phyloP scores from a whole-genome alignment of 1,140 invertebrate genomes.

The Halotydeus destructor region DNA sequence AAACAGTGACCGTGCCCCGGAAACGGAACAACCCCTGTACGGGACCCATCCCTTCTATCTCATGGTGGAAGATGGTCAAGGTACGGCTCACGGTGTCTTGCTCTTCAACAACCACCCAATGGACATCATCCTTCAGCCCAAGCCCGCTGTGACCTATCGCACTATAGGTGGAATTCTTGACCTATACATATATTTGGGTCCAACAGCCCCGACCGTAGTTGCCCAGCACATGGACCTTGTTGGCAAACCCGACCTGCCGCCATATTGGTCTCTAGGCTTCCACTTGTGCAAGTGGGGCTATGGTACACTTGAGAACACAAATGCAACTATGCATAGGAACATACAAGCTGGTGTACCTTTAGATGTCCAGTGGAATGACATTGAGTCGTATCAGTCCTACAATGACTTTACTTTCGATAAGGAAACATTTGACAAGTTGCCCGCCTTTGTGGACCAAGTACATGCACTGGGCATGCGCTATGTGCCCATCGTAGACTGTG shows the following conservation, averaged over 20 bases:
- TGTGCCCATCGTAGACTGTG: constrained; percentile 22
- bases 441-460: constrained; percentile 24
- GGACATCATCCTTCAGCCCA: constrained; percentile 53
- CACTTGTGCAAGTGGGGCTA: constrained; percentile 44
- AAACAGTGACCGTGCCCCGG: neutral
- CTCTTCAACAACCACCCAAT: constrained; percentile 61
- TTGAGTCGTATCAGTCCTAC: constrained; percentile 26
- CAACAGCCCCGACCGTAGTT: constrained; percentile 35
- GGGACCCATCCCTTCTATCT: constrained; percentile 18
- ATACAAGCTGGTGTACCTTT: constrained; percentile 24
- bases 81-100: constrained; percentile 38
- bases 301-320: constrained; percentile 40
- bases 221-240: constrained; percentile 27
- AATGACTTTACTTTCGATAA: constrained; percentile 27
- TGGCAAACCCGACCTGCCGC: constrained; percentile 23
- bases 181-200: constrained; percentile 49
- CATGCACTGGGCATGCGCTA: constrained; percentile 23
- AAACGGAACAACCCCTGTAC: constrained; percentile 7
- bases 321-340: constrained; percentile 22
- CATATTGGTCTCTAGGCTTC: constrained; percentile 29
- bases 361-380: constrained; percentile 26
- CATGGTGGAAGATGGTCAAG: neutral
- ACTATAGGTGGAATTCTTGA: constrained; percentile 51
- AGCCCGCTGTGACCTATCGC: constrained; percentile 49
- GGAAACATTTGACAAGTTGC: constrained; percentile 22